Evolutionary conservation across 2,888 invertebrate species (phyloP), one percentile per base, ranked within the genome.

Genomic region (Sinelater perroti): DNA sequence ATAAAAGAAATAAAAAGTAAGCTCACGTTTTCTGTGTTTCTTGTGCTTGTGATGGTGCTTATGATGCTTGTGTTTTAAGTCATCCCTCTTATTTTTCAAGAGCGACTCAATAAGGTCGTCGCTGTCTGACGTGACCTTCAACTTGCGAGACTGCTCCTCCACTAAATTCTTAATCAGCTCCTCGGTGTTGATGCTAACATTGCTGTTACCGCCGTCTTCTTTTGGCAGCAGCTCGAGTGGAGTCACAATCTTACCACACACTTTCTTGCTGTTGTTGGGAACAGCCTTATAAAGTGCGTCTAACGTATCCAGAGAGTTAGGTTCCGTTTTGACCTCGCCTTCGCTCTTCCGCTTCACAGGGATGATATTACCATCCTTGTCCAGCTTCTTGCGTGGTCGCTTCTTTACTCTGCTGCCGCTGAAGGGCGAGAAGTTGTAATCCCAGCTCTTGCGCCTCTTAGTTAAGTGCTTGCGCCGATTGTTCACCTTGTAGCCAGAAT

Each of bases 401-500:
- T 45, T 51, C 6, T 47, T 53, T 8, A 31, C n/a, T 16, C 18
- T 21, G 7, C 31, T 40, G 17, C 20, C 8, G 17, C 10, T 24
- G 6, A 3, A 4, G 2, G 54, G 54, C 1, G 2, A 8, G 20
- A 53, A 56, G 18, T 56, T 42, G 5, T 11, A 35, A 8, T 47
- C 51, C 4, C 30, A 8, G 21, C 45, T 36, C 8, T 51, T 51
- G 3, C 52, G 40, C 10, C 24, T 31, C 17, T 31, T 40, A 5
- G 24, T 1, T 10, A 40, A 1, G 36, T 17, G 11, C 7, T 40
- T 40, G 7, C 40, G 81, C 1, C 78, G 75, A 31, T 75, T 77
- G 78, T 35, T 79, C 1, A 81, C 78, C 62, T 80, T 80, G 64
- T 82, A 83, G 3, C 83, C 83, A 30, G 80, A 83, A 57, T 84